Percentiles rank a stretch among this genome's conserved stretches.
These are phyloP conservation scores for Ramphastos sulfuratus DNA, from an alignment of 2,113 vertebrate species.

Conservation along the genomic window DNA sequence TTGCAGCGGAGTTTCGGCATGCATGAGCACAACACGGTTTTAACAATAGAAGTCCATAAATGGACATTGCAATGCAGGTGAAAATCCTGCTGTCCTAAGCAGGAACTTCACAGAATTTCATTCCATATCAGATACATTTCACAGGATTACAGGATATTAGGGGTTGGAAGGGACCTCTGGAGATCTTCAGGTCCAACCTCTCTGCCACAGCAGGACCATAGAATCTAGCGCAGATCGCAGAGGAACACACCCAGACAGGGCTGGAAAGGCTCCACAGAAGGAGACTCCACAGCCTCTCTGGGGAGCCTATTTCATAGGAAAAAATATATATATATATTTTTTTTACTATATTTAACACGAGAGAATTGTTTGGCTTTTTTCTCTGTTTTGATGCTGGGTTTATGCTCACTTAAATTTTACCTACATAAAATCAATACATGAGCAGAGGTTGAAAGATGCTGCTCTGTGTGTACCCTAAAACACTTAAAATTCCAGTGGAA, in stretches of 20 bases:
- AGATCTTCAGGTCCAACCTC: too few relatives aligned
- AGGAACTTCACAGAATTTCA: neutral
- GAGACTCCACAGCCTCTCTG: too few relatives aligned
- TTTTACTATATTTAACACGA: neutral
- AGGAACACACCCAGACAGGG: too few relatives aligned
- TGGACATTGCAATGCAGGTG: neutral
- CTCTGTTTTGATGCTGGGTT: neutral
- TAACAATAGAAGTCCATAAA: constrained; percentile 32
- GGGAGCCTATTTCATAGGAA: too few relatives aligned
- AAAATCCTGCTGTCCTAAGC: neutral
- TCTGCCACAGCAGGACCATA: too few relatives aligned
- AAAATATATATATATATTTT: too few relatives aligned
- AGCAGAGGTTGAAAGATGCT: constrained; percentile 29
- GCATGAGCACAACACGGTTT: neutral
- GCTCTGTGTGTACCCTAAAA: neutral
- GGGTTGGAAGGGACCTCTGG: too few relatives aligned
- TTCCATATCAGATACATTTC: neutral
- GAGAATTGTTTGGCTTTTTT: neutral
- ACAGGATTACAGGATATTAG: too few relatives aligned
- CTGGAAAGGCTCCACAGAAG: too few relatives aligned
- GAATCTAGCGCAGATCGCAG: too few relatives aligned
- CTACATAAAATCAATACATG: constrained; percentile 18
- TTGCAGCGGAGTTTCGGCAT: constrained; percentile 6
- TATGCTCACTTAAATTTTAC: constrained; percentile 25
- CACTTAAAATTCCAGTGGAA: neutral